Base-by-base conservation (phyloP, 2,113 vertebrate genomes). In the Mustela nigripes region DNA sequence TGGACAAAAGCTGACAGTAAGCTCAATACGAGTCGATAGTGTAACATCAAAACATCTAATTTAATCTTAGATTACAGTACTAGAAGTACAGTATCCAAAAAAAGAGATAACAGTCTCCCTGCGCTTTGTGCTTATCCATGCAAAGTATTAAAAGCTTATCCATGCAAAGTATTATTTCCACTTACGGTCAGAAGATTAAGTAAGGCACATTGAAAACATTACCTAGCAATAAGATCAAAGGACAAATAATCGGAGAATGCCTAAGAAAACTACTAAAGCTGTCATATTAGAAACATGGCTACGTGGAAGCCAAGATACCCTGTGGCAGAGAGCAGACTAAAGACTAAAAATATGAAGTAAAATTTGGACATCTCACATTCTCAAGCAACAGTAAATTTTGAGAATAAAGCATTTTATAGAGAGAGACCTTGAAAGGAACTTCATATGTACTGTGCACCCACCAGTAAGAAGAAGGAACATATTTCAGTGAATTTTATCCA, bases 1-100 rank as follows among this genome's bases (percentile, higher is more conserved):
- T 76, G 93, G 50, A 96, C 15, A 92, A 74, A 96, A 80, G 53
- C 22, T 96, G 92, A 93, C 83, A 89, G 60, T 16, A 67, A 73
- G 42, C 36, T 97, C 92, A 87, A 56, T 91, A 82, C 21, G 48
- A 89, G 7, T 96, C 50, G 0, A 95, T 90, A 97, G 7, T 95
- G 62, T 90, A 62, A 96, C 69, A 97, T 33, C 18, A 84, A 91
- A 96, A 69, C 14, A 48, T 16, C 33, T 78, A 71, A 39, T 91
- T 97, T 79, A 91, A 78, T 95, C 39, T 94, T 62, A 73, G 22
- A 86, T 62, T 82, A 85, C 3, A 84, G 12, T 28, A 50, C 62
- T 58, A 26, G 50, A 96, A 82, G 18, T 63, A 0, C 5, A 83
- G 31, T 39, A 50, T 21, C 12, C 79, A 95, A 73, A 95, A 36